Base-by-base conservation (phyloP, 1,140 invertebrate genomes). In the Pemphigus obesinymphae region DNA sequence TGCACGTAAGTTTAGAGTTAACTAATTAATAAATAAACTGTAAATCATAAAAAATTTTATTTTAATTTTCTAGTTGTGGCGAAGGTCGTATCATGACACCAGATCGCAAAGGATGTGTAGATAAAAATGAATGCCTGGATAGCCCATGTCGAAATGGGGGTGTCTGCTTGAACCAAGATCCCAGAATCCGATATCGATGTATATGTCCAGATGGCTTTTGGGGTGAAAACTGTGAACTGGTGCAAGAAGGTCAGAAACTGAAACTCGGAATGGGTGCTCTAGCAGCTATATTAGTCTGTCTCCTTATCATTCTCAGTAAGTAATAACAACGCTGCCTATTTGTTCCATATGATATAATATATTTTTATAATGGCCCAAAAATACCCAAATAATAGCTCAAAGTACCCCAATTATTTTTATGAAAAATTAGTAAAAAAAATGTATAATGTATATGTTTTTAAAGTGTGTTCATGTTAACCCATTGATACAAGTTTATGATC, bases 1-100 rank as follows among this genome's bases (percentile, higher is more conserved):
- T 99, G 97, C 95, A 96, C 95, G 96, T 98, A 89, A 93, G 94
- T 83, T 68, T n/a, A n/a, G n/a, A n/a, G n/a, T n/a, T n/a, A n/a
- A n/a, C n/a, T n/a, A n/a, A n/a, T n/a, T n/a, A n/a, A n/a, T n/a
- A n/a, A n/a, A n/a, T n/a, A n/a, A n/a, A n/a, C n/a, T n/a, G n/a
- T n/a, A n/a, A n/a, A n/a, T n/a, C n/a, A n/a, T n/a, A n/a, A n/a
- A n/a, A n/a, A n/a, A n/a, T n/a, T n/a, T n/a, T n/a, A n/a, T n/a
- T n/a, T n/a, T n/a, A n/a, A n/a, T n/a, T n/a, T n/a, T n/a, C n/a
- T 45, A 97, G 95, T 88, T 97, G 96, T 89, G 95, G 95, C 82
- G 94, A 96, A 88, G 95, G 95, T 87, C 92, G 93, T 85, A 90
- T 96, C 85, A 92, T 95, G 86, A 95, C 95, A 40, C 90, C 92